Evolutionary conservation across 2,888 invertebrate genomes (phyloP).

Genomic region (Hyposoter dolosus): DNA sequence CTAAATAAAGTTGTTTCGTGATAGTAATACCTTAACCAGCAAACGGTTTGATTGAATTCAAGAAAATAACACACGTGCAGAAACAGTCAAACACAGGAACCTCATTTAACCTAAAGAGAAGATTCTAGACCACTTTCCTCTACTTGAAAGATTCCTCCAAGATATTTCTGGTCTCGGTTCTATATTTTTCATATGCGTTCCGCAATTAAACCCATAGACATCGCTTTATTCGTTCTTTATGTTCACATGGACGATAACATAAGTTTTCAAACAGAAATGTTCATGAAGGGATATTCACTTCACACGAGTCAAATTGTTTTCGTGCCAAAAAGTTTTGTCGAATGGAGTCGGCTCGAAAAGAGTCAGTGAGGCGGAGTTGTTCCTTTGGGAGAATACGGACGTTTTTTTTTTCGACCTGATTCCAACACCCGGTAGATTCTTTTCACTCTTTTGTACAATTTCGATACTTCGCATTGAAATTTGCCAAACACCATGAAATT

Average conservation of each 20-base stretch:
- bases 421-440: slow-evolving; percentile 3
- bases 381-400: slow-evolving; percentile 14
- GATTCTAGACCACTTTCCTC: no score
- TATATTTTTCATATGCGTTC: neutral
- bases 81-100: no score
- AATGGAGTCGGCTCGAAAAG: slow-evolving; percentile 36
- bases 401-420: slow-evolving; percentile 4
- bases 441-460: neutral
- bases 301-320: neutral
- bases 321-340: neutral
- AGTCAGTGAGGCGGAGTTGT: slow-evolving; percentile 25
- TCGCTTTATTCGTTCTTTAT: no score
- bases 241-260: no score
- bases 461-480: slow-evolving; percentile 33
- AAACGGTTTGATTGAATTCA: no score
- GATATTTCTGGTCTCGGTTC: neutral
- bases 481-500: slow-evolving; percentile 7
- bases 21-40: no score
- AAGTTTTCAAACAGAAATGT: no score
- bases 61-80: no score
- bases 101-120: no score
- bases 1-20: no score
- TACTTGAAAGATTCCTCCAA: no score
- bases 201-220: neutral
- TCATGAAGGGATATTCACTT: no score